These are phyloP conservation scores for Echinops telfairi DNA, from an alignment of 2,113 vertebrate species.

Conservation along the genomic window DNA sequence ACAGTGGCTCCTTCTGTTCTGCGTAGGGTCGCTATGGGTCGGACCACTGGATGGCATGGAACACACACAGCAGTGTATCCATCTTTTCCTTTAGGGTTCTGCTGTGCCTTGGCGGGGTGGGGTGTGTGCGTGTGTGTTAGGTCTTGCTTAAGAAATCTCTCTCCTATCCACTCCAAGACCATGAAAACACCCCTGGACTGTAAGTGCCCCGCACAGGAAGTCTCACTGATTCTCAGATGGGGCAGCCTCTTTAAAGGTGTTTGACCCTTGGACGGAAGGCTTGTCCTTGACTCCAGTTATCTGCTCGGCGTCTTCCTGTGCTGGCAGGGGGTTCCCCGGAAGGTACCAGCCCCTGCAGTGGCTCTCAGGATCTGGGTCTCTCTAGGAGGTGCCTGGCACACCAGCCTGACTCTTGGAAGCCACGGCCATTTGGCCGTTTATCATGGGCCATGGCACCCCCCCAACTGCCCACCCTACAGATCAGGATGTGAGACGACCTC, in stretches of 20 bases:
- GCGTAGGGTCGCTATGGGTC: no score
- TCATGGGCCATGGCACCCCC: neutral
- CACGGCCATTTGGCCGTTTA: neutral
- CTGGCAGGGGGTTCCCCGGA: neutral
- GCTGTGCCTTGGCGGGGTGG: neutral
- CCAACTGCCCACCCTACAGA: neutral
- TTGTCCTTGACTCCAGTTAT: neutral
- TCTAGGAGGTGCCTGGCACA: neutral
- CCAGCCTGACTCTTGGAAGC: neutral
- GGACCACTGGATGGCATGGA: no score
- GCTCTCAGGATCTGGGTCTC: neutral
- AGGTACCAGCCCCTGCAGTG: neutral
- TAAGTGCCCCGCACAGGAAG: neutral
- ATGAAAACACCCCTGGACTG: neutral
- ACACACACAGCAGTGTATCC: no score
- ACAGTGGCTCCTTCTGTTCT: no score
- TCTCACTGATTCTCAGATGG: rapidly evolving
- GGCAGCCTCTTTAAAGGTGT: neutral
- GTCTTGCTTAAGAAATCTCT: neutral
- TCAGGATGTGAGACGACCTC: no score
- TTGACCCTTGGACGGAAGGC: neutral
- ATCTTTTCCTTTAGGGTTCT: neutral
- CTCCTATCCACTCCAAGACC: neutral
- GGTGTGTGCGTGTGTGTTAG: no score
- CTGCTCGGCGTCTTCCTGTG: neutral